Percentiles rank a stretch among this genome's conserved stretches.
These are phyloP conservation scores for Diachasma alloeum DNA, from an alignment of 1,140 invertebrate species.

Conservation along the genomic window DNA sequence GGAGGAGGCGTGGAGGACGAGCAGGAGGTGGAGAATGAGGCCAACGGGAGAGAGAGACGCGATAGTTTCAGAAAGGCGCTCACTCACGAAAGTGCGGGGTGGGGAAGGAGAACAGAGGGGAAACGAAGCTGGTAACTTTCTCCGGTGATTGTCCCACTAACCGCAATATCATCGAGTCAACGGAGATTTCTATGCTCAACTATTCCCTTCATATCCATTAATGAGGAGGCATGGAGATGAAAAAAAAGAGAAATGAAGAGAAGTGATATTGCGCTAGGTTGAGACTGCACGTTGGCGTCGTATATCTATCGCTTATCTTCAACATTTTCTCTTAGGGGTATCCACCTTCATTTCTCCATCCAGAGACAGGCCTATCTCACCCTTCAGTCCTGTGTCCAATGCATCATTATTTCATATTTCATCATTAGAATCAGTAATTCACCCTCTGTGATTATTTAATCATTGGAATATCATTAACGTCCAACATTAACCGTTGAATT, in stretches of 20 bases:
- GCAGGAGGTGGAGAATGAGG: slow-evolving; percentile 45
- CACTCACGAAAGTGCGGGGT: slow-evolving; percentile 31
- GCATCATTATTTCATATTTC: slow-evolving; percentile 17
- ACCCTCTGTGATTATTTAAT: too few species aligned
- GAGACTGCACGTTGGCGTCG: neutral
- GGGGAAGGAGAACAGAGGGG: slow-evolving; percentile 36
- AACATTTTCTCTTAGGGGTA: neutral
- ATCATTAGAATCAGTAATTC: too few species aligned
- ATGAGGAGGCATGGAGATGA: neutral
- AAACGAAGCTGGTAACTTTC: slow-evolving; percentile 57
- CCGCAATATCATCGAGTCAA: slow-evolving; percentile 57
- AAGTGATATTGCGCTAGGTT: neutral
- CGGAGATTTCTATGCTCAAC: slow-evolving; percentile 46
- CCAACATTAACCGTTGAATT: too few species aligned
- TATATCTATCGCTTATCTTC: slow-evolving; percentile 8
- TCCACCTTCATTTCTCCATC: slow-evolving; percentile 20
- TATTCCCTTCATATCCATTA: neutral
- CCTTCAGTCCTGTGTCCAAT: neutral
- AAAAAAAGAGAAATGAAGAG: neutral
- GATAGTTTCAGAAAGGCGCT: slow-evolving; percentile 26
- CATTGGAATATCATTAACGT: too few species aligned
- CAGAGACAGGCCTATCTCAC: neutral
- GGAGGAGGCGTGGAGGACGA: slow-evolving; percentile 20
- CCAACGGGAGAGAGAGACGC: slow-evolving; percentile 18
- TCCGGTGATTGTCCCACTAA: slow-evolving; percentile 60